A percentile compares a stretch with the other conserved stretches of the same genome.
Conservation (phyloP, 2,797 vertebrate genomes). For the Percopsis omiscomaycus region DNA sequence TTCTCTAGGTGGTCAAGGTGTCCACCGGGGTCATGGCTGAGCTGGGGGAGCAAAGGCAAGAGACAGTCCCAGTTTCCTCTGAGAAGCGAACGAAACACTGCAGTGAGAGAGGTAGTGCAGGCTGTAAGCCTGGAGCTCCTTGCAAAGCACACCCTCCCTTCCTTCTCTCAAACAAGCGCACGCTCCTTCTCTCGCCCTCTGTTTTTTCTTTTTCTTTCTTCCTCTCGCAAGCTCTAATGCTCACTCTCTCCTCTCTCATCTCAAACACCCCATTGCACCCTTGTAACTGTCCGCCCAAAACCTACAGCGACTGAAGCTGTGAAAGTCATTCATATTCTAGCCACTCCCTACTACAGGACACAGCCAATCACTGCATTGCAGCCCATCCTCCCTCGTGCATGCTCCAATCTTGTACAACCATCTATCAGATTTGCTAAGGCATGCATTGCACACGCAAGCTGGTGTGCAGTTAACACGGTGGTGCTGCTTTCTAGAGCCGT, state of each 20-base stretch:
- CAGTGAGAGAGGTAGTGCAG: constrained; percentile 74
- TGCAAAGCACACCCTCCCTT: constrained; percentile 46
- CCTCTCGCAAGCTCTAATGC: constrained; percentile 14
- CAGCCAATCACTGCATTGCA: constrained; percentile 63
- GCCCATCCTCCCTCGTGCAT: constrained; percentile 54
- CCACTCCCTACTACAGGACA: constrained; percentile 62
- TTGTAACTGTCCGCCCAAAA: constrained; percentile 63
- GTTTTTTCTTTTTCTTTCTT: constrained; percentile 21
- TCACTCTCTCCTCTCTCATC: constrained; percentile 24
- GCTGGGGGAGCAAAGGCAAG: constrained; percentile 9
- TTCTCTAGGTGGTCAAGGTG: constrained; percentile 61
- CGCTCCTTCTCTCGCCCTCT: constrained; percentile 22
- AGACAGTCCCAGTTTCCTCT: constrained; percentile 65
- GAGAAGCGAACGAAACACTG: constrained; percentile 74
- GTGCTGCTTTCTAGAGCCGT: constrained; percentile 32
- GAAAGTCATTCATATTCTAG: constrained; percentile 69
- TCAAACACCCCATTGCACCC: constrained; percentile 62
- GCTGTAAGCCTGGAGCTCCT: constrained; percentile 70
- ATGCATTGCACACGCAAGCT: constrained; percentile 10
- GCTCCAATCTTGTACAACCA: constrained; percentile 47
- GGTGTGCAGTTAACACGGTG: constrained; percentile 37
- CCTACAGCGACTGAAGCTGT: constrained; percentile 52
- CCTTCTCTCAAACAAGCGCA: constrained; percentile 44
- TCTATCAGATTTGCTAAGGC: constrained; percentile 33
- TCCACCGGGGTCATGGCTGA: constrained; percentile 62